Base-by-base conservation (phyloP, 1,140 invertebrate species). In the Orchestia grillus region DNA sequence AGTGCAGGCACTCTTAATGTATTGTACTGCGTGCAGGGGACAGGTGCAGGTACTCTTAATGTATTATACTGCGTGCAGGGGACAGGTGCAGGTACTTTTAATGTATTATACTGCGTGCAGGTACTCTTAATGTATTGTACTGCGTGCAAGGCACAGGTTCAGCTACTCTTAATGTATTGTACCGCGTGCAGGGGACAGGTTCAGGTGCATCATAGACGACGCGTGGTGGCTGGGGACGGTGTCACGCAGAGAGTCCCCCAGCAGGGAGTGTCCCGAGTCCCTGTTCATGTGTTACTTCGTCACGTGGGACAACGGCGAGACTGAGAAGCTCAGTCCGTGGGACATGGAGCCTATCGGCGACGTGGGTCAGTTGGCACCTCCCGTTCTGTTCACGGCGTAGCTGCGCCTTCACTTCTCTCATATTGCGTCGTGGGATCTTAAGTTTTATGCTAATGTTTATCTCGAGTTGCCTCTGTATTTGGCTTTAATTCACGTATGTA, bases 131-230 rank as follows among this genome's bases (percentile, higher is more conserved):
- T 3, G 28, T 23, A 23, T 8, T 23, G 62, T 36, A 36, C 36
- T 15, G 62, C 28, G 28, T 77, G 62, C 62, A 36, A 1, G 62
- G 3, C 1, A 77, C 28, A 77, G 28, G 62, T 77, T 15, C 62
- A 3, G 62, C 11, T 77, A 77, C 28, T 23, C 11, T 19, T 36
- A 19, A 77, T 53, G 47, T 53, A 53, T 36, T 77, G 62, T 77
- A 77, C 62, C 41, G 43, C 28, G 23, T 90, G 90, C 96, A 98
- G 98, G 97, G 96, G 98, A 98, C 97, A 98, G 98, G 95, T 99
- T 99, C 97, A 98, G 99, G 23, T 99, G 99, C 97, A 98, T 99
- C 98, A 99, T 99, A 96, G 99, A 99, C 97, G 99, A 99, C 97
- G 98, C 98, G 47, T 99, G 99, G 99, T 99, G 99, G 99, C 98